Conservation (phyloP, 1,140 invertebrate genomes). For the Papilio aristodemus region DNA sequence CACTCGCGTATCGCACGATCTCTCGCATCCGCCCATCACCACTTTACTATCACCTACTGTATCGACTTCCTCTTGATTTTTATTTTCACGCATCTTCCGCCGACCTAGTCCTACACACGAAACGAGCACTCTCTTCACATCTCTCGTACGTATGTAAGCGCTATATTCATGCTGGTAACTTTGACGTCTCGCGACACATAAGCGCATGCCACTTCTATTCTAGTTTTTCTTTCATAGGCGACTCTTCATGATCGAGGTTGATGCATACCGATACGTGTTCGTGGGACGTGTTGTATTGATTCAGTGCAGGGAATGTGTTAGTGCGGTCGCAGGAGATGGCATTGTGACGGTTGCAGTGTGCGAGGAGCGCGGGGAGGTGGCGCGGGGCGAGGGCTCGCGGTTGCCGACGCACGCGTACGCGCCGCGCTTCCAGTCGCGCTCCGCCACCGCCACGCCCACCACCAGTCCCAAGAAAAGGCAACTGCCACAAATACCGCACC, state of each 20-base stretch:
- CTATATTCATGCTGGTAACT: constrained; percentile 36
- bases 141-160: constrained; percentile 42
- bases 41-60: constrained; percentile 76
- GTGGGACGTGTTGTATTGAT: constrained; percentile 7
- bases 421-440: constrained; percentile 88
- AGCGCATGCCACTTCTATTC: constrained; percentile 54
- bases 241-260: constrained; percentile 18
- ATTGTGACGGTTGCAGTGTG: constrained; percentile 54
- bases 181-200: constrained; percentile 27
- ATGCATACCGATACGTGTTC: constrained; percentile 17
- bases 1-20: constrained; percentile 69
- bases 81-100: constrained; percentile 72
- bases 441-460: constrained; percentile 94
- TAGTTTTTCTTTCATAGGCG: constrained; percentile 50
- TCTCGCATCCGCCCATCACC: constrained; percentile 68
- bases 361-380: constrained; percentile 52
- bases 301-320: neutral
- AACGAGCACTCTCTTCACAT: constrained; percentile 68
- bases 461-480: constrained; percentile 97
- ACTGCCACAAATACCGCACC: constrained; percentile 91
- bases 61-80: constrained; percentile 70
- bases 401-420: constrained; percentile 78
- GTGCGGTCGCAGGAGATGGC: constrained; percentile 33
- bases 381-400: constrained; percentile 51
- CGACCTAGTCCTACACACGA: constrained; percentile 62